Base-by-base conservation (phyloP, 1,140 invertebrate species). In the Hyles euphorbiae region DNA sequence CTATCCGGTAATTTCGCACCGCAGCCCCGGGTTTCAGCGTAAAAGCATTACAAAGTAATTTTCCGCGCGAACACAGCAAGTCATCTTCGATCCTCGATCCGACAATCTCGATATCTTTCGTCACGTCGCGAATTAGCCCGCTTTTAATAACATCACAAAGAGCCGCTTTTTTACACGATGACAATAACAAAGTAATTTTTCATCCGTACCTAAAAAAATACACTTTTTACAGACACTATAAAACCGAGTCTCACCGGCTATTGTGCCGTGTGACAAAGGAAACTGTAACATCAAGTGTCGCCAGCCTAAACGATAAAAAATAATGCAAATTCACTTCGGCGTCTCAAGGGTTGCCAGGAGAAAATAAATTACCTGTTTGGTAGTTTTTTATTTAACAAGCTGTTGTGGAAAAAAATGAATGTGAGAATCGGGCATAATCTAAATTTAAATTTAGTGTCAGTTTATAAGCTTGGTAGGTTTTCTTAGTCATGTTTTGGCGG, bases 251-350 rank as follows among this genome's bases (percentile, higher is more conserved):
- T 66, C 69, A 68, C 57, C 64, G 10, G 12, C 52, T 60, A 65
- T 75, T 72, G 73, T 72, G 61, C 56, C 44, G 36, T 40, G 11
- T 36, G 56, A 70, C 65, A 75, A 70, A 63, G 61, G 55, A 56
- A 49, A 34, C 48, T 56, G 36, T 62, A 45, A 49, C 57, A 45
- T 61, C 64, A 59, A 67, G 68, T 70, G 68, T 67, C 68, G 63
- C 58, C 51, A 53, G 65, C 58, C 47, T 59, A 62, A 62, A 76
- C 72, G 82, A 81, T 81, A 83, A 85, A 83, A 84, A 87, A 82
- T 83, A 84, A 85, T 82, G 84, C 78, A 83, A 80, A 85, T 87
- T 87, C 82, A 87, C 82, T 82, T 59, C 67, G 63, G 49, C 60
- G 61, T 60, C 61, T 66, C 68, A 22, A 44, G 40, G 52, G 34